phyloP scores from a whole-genome alignment of 2,888 invertebrate species.

The Tetropium fuscum region DNA sequence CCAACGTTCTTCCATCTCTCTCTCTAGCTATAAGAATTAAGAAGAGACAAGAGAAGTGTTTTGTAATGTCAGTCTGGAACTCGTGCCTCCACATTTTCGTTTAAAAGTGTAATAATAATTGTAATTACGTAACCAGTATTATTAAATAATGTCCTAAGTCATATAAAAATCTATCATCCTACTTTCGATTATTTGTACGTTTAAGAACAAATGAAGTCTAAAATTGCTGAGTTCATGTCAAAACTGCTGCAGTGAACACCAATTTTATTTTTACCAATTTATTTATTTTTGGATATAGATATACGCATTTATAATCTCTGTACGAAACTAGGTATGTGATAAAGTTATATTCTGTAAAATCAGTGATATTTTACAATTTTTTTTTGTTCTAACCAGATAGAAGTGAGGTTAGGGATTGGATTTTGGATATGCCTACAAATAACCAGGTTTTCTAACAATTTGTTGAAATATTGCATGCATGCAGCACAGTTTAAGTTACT shows the following conservation, averaged over 20 bases:
- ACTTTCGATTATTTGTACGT: no score
- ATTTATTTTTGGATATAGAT: constrained; percentile 43
- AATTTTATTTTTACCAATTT: constrained; percentile 42
- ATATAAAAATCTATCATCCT: no score
- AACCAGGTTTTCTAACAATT: constrained; percentile 49
- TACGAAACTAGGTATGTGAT: constrained; percentile 29
- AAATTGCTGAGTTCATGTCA: constrained; percentile 20
- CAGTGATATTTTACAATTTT: not conserved
- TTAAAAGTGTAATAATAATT: constrained; percentile 3
- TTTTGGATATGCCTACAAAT: constrained; percentile 49
- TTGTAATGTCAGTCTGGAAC: not conserved
- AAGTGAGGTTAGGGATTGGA: constrained; percentile 12
- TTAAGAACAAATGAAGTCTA: constrained; percentile 22
- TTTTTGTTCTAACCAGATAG: not conserved
- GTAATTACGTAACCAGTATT: constrained; percentile 35
- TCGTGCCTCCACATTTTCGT: not conserved
- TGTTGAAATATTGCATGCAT: constrained; percentile 21
- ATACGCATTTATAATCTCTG: constrained; percentile 30
- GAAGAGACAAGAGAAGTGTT: no score
- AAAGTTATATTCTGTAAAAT: not conserved
- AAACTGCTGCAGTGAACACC: constrained; percentile 11
- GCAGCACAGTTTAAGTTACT: no score
- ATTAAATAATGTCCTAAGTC: constrained; percentile 10
- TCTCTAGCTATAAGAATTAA: no score
- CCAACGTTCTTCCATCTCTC: no score